Conservation (phyloP, 2,113 vertebrate genomes). For the Aphelocoma coerulescens region DNA sequence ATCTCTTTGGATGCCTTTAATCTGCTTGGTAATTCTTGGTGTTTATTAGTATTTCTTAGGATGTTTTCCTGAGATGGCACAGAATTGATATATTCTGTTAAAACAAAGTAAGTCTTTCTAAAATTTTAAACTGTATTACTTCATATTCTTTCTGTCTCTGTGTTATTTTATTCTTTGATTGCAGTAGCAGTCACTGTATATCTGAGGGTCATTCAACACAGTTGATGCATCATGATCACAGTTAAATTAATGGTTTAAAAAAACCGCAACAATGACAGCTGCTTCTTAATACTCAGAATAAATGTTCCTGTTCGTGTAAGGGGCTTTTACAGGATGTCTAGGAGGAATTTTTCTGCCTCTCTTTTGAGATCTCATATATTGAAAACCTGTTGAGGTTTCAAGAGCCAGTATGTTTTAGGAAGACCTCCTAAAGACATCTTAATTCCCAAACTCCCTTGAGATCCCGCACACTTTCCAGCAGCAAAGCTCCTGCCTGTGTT, state of each 20-base stretch:
- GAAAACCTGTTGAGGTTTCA: neutral
- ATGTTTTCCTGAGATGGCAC: neutral
- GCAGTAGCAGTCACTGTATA: neutral
- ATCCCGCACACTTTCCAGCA: neutral
- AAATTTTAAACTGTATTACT: neutral
- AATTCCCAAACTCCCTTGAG: slow-evolving; percentile 35
- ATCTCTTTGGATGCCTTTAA: neutral
- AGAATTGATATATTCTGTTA: neutral
- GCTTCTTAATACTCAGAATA: neutral
- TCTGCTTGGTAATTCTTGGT: neutral
- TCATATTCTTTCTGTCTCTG: neutral
- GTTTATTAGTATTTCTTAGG: neutral
- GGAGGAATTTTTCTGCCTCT: neutral
- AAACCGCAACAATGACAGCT: neutral
- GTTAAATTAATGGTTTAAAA: neutral
- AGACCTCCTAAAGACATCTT: slow-evolving; percentile 42
- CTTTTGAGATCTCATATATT: neutral
- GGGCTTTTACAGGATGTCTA: neutral
- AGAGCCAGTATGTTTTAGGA: neutral
- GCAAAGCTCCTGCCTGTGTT: slow-evolving; percentile 26
- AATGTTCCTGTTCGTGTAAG: neutral
- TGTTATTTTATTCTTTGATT: neutral
- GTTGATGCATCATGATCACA: neutral
- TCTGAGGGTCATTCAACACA: neutral
- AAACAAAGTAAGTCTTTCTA: neutral